Evolutionary conservation across 1,140 invertebrate genomes (phyloP).

Genomic region (Cydia amplana): DNA sequence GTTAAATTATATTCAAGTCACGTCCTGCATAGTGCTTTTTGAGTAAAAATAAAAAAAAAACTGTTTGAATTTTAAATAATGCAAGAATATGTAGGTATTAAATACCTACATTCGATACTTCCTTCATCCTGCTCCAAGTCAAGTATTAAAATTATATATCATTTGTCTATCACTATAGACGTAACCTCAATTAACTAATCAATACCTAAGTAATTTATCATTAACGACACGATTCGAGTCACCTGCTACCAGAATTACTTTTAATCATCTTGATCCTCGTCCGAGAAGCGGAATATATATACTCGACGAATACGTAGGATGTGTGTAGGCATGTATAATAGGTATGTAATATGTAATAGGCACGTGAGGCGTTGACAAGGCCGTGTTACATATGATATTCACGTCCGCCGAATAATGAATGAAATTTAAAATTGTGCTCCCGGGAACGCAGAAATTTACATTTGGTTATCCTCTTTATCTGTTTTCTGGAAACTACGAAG

Average conservation of each 20-base stretch:
- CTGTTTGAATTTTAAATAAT: no score
- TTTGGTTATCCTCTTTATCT: no score
- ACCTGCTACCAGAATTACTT: background rate
- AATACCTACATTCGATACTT: no score
- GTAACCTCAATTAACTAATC: background rate
- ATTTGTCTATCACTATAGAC: no score
- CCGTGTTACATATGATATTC: slow-evolving; percentile 14
- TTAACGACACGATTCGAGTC: no score
- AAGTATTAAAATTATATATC: no score
- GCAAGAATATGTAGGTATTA: no score
- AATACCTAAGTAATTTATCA: background rate
- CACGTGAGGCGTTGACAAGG: slow-evolving; percentile 2
- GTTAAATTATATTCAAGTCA: no score
- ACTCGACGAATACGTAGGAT: background rate
- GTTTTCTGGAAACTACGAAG: no score
- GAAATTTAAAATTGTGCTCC: background rate
- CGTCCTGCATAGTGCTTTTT: no score
- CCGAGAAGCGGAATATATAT: background rate
- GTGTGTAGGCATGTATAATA: slow-evolving; percentile 4
- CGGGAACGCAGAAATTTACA: background rate
- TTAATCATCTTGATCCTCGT: background rate
- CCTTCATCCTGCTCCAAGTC: no score
- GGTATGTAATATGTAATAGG: background rate
- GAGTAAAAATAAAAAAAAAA: no score
- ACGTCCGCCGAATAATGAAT: slow-evolving; percentile 12